Base-by-base conservation (phyloP, 2,797 vertebrate species). In the Brotula barbata region DNA sequence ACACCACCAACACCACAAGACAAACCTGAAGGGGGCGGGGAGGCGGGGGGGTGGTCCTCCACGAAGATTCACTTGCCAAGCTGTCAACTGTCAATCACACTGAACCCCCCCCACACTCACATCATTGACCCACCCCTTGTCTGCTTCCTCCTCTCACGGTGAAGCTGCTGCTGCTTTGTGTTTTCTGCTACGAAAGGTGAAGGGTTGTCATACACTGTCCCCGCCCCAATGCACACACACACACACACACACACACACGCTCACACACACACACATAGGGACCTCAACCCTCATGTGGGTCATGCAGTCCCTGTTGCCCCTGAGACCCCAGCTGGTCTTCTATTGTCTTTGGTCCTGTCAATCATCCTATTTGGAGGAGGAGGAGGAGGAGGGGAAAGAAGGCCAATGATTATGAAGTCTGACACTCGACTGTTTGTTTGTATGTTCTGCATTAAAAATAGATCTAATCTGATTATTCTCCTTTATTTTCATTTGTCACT, bases 301-400 rank as follows among this genome's bases (percentile, higher is more conserved):
- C 73, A 64, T 47, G 58, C 65, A 69, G 52, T 71, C 76, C 71
- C 51, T 49, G 55, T 37, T 22, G 64, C 55, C 74, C 74, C 64
- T 13, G 1, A 43, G 59, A 28, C 60, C 68, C 55, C 2, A 6
- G 16, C 41, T 39, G 47, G n/a, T 14, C 42, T 57, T 43, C 52
- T 12, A 43, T 66, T 58, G 72, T 78, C 60, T 60, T 53, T 53
- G 25, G 39, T 50, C 25, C 75, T 73, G 73, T 73, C 81, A 83
- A 61, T 81, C 81, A 57, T 42, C 16, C 14, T 40, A 22, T 73
- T 22, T 20, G 1, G 14, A 19, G 14, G n/a, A 6, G 7, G 42
- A 50, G 6, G 65, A 64, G 21, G 60, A 34, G 25, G 46, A 42
- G 46, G 39, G 16, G 25, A 28, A 8, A 8, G 25, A 28, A 8